phyloP scores from a whole-genome alignment of 2,113 vertebrate species.

The Anoura caudifer region DNA sequence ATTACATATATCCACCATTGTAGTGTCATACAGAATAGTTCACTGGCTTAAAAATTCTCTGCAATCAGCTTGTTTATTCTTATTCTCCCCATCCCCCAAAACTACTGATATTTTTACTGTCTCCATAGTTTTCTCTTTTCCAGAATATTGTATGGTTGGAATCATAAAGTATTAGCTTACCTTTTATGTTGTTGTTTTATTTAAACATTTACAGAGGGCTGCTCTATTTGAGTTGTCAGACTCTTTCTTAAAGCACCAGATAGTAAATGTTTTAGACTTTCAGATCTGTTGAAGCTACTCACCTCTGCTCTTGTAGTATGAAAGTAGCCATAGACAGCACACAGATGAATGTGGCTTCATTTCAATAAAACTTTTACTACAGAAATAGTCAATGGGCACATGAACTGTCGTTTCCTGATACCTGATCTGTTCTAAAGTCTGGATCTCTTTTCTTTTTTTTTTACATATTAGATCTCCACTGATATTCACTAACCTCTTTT shows the following conservation, averaged over 20 bases:
- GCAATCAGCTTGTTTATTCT: not conserved
- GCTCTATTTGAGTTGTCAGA: conserved; percentile 5
- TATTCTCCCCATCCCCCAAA: not conserved
- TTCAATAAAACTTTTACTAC: conserved; percentile 38
- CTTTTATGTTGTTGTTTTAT: not conserved
- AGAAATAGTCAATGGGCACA: not conserved
- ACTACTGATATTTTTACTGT: not conserved
- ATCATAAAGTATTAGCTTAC: not conserved
- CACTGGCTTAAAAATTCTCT: not conserved
- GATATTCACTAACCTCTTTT: not conserved
- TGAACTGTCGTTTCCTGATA: not conserved
- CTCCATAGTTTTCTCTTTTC: not conserved
- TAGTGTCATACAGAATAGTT: not conserved
- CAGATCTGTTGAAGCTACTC: not conserved
- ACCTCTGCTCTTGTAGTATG: not conserved
- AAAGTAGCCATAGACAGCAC: not conserved
- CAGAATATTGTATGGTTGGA: not conserved
- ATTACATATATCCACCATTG: not conserved
- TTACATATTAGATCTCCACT: not conserved
- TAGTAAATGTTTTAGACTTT: not conserved
- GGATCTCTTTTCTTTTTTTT: not conserved
- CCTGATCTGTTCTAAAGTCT: conserved; percentile 43
- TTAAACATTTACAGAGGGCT: conserved; percentile 16
- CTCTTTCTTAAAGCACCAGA: not conserved
- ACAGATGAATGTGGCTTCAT: not conserved